These are phyloP conservation scores for Oegoconia quadripuncta DNA, from an alignment of 2,888 invertebrate species.

Conservation along the genomic window DNA sequence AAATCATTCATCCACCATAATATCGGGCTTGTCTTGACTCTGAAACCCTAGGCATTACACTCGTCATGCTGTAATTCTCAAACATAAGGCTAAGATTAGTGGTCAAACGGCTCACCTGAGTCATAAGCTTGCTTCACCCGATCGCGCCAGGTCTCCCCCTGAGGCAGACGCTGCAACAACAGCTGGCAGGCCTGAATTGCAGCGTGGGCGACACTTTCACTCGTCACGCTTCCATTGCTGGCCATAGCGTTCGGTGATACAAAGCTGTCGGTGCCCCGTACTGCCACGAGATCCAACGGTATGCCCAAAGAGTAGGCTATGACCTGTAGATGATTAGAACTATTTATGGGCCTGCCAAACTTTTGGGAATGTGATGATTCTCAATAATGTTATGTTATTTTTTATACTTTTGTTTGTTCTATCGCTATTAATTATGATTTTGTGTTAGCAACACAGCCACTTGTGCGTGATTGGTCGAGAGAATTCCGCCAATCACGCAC, in stretches of 20 bases:
- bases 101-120: conserved; percentile 3
- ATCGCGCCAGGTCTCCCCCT: conserved; percentile 73
- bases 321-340: too few species aligned
- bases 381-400: too few species aligned
- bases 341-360: too few species aligned
- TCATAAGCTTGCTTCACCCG: conserved; percentile 68
- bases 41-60: background rate
- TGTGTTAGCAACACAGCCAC: too few species aligned
- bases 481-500: too few species aligned
- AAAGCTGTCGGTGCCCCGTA: conserved; percentile 83
- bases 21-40: background rate
- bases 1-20: too few species aligned
- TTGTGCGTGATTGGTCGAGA: too few species aligned
- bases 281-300: conserved; percentile 76
- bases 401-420: too few species aligned
- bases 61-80: background rate
- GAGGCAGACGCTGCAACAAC: conserved; percentile 62
- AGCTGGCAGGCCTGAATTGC: conserved; percentile 74
- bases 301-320: too few species aligned
- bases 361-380: too few species aligned
- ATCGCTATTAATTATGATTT: too few species aligned
- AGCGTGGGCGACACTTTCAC: conserved; percentile 83
- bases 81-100: too few species aligned
- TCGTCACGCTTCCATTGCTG: conserved; percentile 85
- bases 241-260: conserved; percentile 82